These are phyloP conservation scores for Nomada flava DNA, from an alignment of 2,888 invertebrate genomes.

Conservation along the genomic window DNA sequence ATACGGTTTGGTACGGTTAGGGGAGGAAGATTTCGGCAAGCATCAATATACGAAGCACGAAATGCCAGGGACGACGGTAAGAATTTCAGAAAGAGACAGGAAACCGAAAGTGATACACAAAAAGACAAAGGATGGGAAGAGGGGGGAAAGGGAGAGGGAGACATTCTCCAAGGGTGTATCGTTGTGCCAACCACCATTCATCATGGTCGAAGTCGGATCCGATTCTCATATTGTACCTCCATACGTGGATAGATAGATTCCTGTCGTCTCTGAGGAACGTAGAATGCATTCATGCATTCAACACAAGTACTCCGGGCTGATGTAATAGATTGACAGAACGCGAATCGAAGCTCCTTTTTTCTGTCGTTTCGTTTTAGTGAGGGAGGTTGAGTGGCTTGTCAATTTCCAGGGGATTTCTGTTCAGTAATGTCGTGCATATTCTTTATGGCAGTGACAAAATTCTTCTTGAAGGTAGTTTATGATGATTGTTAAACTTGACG, in stretches of 20 bases:
- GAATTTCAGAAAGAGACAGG: conserved; percentile 31
- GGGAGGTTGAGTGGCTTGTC: background rate
- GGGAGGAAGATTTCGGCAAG: conserved; percentile 68
- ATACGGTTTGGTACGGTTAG: conserved; percentile 48
- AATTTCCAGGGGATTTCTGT: background rate
- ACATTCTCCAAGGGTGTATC: conserved; percentile 78
- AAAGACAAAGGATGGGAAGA: conserved; percentile 40
- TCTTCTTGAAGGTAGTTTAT: no score
- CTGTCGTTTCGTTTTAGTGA: background rate
- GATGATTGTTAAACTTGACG: background rate
- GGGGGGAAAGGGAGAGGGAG: conserved; percentile 48
- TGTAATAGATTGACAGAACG: conserved; percentile 43
- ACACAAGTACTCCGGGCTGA: conserved; percentile 23
- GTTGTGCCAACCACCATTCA: conserved; percentile 78
- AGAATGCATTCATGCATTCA: conserved; percentile 58
- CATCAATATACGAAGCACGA: conserved; percentile 83
- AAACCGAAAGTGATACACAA: conserved; percentile 39
- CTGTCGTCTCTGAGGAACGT: conserved; percentile 61
- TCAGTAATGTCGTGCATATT: background rate
- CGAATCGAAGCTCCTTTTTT: conserved; percentile 41
- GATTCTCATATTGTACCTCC: conserved; percentile 80
- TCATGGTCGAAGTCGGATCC: conserved; percentile 82
- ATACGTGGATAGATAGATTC: conserved; percentile 72
- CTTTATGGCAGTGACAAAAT: no score
- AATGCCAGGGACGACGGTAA: conserved; percentile 70